These are phyloP conservation scores for Ichneumon xanthorius DNA, from an alignment of 2,888 invertebrate species.

Conservation along the genomic window DNA sequence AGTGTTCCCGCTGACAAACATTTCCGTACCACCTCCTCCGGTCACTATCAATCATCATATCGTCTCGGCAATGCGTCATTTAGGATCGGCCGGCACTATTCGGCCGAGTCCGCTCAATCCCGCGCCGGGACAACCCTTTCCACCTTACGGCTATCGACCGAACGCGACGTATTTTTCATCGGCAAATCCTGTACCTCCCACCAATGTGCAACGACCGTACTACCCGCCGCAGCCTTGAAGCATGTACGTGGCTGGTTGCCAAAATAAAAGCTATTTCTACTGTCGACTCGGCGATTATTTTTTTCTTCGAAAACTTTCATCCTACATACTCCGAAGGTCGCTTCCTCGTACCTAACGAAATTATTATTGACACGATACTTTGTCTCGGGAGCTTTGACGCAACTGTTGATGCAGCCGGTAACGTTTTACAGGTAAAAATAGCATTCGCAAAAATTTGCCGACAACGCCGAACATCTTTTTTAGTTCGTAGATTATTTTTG, in stretches of 20 bases:
- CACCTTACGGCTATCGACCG: constrained; percentile 80
- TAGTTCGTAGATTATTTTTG: too few relatives aligned
- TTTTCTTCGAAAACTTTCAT: neutral
- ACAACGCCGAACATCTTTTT: too few relatives aligned
- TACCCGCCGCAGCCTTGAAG: constrained; percentile 80
- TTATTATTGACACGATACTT: too few relatives aligned
- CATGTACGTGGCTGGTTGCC: neutral
- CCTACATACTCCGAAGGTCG: too few relatives aligned
- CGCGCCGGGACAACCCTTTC: constrained; percentile 74
- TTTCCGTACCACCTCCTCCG: constrained; percentile 82
- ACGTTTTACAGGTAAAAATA: too few relatives aligned
- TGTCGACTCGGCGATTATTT: neutral
- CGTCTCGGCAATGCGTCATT: constrained; percentile 78
- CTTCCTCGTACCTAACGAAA: too few relatives aligned
- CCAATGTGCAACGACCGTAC: constrained; percentile 77
- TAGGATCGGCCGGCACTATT: constrained; percentile 74
- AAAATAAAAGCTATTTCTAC: constrained; percentile 8
- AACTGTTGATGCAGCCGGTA: too few relatives aligned
- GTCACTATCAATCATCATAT: constrained; percentile 81
- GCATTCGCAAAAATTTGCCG: too few relatives aligned
- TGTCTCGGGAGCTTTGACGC: too few relatives aligned
- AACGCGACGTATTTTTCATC: constrained; percentile 80
- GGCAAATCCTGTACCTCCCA: constrained; percentile 77
- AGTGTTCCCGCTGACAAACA: constrained; percentile 82
- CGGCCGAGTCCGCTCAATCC: constrained; percentile 76